Conservation (phyloP, 2,797 vertebrate genomes). For the Anguilla obscura region DNA sequence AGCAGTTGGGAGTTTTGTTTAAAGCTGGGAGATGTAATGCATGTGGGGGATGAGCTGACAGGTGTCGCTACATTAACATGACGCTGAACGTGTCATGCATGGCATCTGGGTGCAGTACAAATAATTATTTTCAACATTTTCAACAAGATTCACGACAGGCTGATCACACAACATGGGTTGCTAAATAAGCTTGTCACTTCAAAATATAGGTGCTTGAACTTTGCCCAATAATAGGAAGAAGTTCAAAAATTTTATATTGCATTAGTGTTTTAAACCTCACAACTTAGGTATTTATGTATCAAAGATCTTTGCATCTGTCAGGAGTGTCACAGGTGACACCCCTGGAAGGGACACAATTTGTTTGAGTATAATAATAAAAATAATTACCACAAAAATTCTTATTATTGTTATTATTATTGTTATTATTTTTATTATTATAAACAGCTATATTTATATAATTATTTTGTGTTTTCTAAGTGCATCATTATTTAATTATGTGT, state of each 20-base stretch:
- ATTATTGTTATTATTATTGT: no score
- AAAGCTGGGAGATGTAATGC: background rate
- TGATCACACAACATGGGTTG: background rate
- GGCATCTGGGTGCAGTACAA: background rate
- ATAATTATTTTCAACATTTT: background rate
- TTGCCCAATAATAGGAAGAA: background rate
- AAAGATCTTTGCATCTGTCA: background rate
- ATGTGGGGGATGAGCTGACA: background rate
- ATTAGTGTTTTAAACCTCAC: background rate
- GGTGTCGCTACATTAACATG: background rate
- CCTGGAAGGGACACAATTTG: background rate
- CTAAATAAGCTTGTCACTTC: background rate
- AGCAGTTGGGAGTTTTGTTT: background rate
- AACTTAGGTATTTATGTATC: background rate
- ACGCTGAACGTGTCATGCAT: background rate
- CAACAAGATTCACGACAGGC: background rate
- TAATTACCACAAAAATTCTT: no score
- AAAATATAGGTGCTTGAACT: conserved; percentile 1
- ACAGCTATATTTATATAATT: no score
- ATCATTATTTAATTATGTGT: no score
- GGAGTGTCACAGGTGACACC: background rate
- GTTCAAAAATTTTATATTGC: background rate
- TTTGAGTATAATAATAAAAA: no score
- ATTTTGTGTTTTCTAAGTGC: no score
- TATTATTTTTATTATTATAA: no score